Evolutionary conservation across 2,797 vertebrate genomes (phyloP).

Genomic region (Clarias fuscus): DNA sequence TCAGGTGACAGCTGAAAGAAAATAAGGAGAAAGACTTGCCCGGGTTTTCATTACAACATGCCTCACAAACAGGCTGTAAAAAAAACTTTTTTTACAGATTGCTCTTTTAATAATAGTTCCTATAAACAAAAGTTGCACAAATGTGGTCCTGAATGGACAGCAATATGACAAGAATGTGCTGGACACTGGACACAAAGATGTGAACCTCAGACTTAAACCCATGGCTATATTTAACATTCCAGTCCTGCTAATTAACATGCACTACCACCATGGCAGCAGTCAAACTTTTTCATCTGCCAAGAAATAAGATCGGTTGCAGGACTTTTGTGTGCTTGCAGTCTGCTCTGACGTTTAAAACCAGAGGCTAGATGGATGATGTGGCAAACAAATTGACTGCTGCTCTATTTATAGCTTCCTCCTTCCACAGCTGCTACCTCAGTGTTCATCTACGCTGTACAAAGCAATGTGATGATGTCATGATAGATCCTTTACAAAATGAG

Average conservation of each 20-base stretch:
- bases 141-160: neutral
- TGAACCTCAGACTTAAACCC: neutral
- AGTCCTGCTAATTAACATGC: neutral
- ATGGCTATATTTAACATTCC: neutral
- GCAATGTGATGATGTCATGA: neutral
- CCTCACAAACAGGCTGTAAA: neutral
- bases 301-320: neutral
- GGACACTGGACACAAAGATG: neutral
- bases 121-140: neutral
- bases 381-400: neutral
- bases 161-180: no score
- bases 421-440: constrained; percentile 9
- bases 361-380: neutral
- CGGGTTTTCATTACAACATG: neutral
- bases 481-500: neutral
- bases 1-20: no score
- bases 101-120: neutral
- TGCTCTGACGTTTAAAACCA: constrained; percentile 7
- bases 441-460: neutral
- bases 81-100: neutral
- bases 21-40: no score
- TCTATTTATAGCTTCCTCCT: neutral
- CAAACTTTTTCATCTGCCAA: constrained; percentile 1
- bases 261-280: neutral
- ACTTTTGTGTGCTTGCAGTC: neutral